phyloP scores from a whole-genome alignment of 2,113 vertebrate genomes.

The Pelvicachromis taeniatus region DNA sequence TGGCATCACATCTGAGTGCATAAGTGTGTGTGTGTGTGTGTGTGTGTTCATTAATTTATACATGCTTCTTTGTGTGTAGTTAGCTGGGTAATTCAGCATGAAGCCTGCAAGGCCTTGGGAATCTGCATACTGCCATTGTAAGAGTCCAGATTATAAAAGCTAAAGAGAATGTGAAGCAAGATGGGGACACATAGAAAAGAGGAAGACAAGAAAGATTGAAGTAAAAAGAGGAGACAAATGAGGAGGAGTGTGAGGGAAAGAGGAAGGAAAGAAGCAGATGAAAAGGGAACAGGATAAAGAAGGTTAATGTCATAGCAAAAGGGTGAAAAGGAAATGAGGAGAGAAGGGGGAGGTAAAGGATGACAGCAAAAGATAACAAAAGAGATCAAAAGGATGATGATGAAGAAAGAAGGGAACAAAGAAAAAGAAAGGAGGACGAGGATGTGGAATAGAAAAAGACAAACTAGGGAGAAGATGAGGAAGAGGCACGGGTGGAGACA shows the following conservation, averaged over 20 bases:
- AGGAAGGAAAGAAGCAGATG: neutral
- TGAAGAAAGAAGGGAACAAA: neutral
- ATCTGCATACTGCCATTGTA: constrained; percentile 24
- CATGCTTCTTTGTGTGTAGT: neutral
- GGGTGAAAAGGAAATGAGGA: neutral
- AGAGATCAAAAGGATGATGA: neutral
- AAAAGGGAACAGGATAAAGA: neutral
- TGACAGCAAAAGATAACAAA: neutral
- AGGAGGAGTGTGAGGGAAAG: neutral
- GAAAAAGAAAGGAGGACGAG: neutral
- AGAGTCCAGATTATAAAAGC: constrained; percentile 19
- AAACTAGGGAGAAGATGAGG: neutral
- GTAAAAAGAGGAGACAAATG: neutral
- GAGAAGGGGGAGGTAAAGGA: neutral
- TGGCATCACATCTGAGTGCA: constrained; percentile 11
- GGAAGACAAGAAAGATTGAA: neutral
- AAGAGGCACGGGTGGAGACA: neutral
- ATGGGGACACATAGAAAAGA: neutral
- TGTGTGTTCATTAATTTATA: neutral
- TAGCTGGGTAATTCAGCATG: constrained; percentile 53
- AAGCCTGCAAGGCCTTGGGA: constrained; percentile 39
- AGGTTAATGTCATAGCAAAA: neutral
- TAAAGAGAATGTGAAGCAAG: neutral
- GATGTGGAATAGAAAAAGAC: neutral
- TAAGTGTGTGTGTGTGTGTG: neutral